Percentiles rank a stretch among this genome's conserved stretches.
These are phyloP conservation scores for Aradophagus sp. DNA, from an alignment of 1,140 invertebrate species.

Conservation along the genomic window DNA sequence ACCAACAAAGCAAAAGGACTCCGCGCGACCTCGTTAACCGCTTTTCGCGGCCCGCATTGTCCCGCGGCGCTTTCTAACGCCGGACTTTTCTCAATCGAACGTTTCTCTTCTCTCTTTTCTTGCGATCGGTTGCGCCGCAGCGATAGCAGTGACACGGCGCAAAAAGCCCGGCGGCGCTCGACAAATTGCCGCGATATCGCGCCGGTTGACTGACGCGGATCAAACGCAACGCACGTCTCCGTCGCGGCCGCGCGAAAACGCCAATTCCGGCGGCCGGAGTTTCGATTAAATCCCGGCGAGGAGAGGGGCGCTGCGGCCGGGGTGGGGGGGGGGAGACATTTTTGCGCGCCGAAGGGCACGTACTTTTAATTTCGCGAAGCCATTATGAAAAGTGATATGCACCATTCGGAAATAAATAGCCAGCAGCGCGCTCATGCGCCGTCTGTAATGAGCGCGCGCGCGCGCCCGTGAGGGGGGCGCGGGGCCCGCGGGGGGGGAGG, in stretches of 20 bases:
- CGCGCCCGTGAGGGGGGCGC: conserved; percentile 1
- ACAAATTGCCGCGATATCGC: conserved; percentile 58
- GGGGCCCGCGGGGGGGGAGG: too few species aligned
- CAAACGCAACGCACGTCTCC: conserved; percentile 4
- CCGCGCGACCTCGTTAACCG: conserved; percentile 20
- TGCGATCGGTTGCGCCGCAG: conserved; percentile 5
- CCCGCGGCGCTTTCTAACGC: conserved; percentile 48
- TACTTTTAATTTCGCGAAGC: conserved; percentile 62
- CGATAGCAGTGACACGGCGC: conserved; percentile 23
- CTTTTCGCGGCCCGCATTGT: too few species aligned
- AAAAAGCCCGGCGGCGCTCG: conserved; percentile 18
- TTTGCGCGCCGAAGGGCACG: conserved; percentile 46
- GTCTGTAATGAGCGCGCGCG: conserved; percentile 68
- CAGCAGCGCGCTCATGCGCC: conserved; percentile 61
- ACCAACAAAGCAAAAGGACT: too few species aligned
- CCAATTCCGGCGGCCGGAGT: too few species aligned
- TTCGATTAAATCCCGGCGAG: too few species aligned
- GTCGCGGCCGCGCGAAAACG: too few species aligned
- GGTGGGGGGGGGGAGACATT: conserved; percentile 15
- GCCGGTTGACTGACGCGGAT: conserved; percentile 29
- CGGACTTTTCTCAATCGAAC: conserved; percentile 42
- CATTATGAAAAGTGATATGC: conserved; percentile 65
- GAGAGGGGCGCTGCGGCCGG: too few species aligned
- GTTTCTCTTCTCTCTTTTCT: conserved; percentile 45
- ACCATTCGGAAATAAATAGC: conserved; percentile 64